Conservation (phyloP, 1,140 invertebrate species). For the Drosophila sucinea region DNA sequence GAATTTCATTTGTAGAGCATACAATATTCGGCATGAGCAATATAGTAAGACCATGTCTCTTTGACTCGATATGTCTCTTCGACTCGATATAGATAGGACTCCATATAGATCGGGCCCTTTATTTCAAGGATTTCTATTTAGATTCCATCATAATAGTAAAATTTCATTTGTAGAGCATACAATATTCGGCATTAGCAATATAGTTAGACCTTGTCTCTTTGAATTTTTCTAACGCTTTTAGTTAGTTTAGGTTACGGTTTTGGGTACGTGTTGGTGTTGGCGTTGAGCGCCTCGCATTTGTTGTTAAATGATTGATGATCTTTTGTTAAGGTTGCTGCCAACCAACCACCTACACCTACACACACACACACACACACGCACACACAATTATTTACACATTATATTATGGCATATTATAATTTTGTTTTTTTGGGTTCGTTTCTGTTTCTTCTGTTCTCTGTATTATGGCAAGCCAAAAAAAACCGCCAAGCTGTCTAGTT, state of each 20-base stretch:
- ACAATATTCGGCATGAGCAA: too few relatives aligned
- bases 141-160: too few relatives aligned
- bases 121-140: too few relatives aligned
- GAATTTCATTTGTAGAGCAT: too few relatives aligned
- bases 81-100: too few relatives aligned
- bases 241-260: slow-evolving; percentile 17
- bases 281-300: slow-evolving; percentile 61
- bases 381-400: slow-evolving; percentile 57
- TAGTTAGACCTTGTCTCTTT: slow-evolving; percentile 11
- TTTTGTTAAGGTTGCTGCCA: slow-evolving; percentile 50
- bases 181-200: too few relatives aligned
- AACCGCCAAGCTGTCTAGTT: slow-evolving; percentile 59
- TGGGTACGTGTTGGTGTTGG: slow-evolving; percentile 46
- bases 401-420: slow-evolving; percentile 61
- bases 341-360: slow-evolving; percentile 26
- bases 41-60: too few relatives aligned
- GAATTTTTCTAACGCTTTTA: slow-evolving; percentile 35
- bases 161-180: too few relatives aligned
- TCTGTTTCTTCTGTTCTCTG: background rate
- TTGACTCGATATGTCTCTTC: too few relatives aligned
- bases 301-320: slow-evolving; percentile 75
- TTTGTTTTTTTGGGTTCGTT: slow-evolving; percentile 5
- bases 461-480: background rate
- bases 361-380: slow-evolving; percentile 37
- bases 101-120: too few relatives aligned